A percentile compares a stretch with the other conserved stretches of the same genome.
Evolutionary conservation across 2,888 invertebrate species (phyloP).

Genomic region (Adineta ricciae): DNA sequence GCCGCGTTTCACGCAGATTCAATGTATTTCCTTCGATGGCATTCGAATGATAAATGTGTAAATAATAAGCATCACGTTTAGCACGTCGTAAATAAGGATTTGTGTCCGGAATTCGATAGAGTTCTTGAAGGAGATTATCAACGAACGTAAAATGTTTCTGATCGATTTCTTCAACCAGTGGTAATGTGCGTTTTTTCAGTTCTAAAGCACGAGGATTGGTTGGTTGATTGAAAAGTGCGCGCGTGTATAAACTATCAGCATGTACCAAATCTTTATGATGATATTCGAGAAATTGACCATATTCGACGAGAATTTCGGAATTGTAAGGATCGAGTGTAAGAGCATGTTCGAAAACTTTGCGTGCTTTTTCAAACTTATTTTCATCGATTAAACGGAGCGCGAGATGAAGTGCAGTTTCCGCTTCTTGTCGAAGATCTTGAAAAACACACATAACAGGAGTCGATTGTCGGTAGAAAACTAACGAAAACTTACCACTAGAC

Average conservation of each 20-base stretch:
- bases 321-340: constrained; percentile 78
- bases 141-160: constrained; percentile 59
- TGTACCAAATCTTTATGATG: constrained; percentile 68
- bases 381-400: constrained; percentile 22
- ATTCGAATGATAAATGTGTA: constrained; percentile 87
- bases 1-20: constrained; percentile 78
- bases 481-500: neutral
- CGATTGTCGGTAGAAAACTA: too few species aligned
- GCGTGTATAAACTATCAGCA: constrained; percentile 76
- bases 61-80: constrained; percentile 84
- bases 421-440: constrained; percentile 19
- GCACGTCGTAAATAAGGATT: constrained; percentile 71
- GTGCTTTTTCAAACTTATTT: constrained; percentile 39
- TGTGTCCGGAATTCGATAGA: constrained; percentile 69
- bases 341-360: constrained; percentile 63
- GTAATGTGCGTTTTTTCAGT: constrained; percentile 73
- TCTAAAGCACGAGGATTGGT: constrained; percentile 39
- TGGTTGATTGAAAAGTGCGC: constrained; percentile 62
- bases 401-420: constrained; percentile 22
- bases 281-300: constrained; percentile 81
- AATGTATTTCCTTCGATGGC: constrained; percentile 92
- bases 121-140: constrained; percentile 42
- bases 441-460: neutral
- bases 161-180: constrained; percentile 75
- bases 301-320: constrained; percentile 79